Base-by-base conservation (phyloP, 2,797 vertebrate species). In the Novumbra hubbsi region DNA sequence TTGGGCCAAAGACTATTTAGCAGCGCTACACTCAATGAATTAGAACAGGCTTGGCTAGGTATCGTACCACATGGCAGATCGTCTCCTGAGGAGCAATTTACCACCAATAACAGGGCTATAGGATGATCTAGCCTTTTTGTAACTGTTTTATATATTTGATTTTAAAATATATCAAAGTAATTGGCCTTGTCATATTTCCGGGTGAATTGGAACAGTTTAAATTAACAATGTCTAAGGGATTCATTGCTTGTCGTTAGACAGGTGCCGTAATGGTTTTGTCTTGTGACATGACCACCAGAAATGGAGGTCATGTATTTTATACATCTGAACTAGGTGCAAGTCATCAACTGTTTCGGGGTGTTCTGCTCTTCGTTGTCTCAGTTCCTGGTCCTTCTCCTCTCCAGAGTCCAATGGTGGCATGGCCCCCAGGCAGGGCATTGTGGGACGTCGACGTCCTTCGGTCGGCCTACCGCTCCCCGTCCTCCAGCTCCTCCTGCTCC, bases 401-500 rank as follows among this genome's bases (percentile, higher is more conserved):
- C 28, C 80, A 92, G 91, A 52, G 41, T 83, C 83, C 71, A 71
- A 78, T 85, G 87, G 80, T 82, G 82, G 69, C 70, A 90, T 91
- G 89, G 78, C 78, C 9, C 2, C 63, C 62, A 70, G 73, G 73
- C 77, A 57, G 48, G 76, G 74, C 65, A 60, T 62, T 68, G 71
- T 71, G 66, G 80, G 80, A 65, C 72, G 67, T 70, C 45, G 70
- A 67, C 72, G n/a, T 12, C 65, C 77, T 12, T 21, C 70, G 71
- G 71, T 72, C 27, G 68, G 65, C 62, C 76, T 78, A 19, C 17
- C 73, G 2, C 78, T 81, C 38, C 76, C 66, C 21, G 50, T 77
- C 67, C 17, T 87, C 55, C 82, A 73, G n/a, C 73, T 87, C 38
- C 72, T 90, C 73, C 49, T 86, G 5, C 73, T 91, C 62, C 30